These are phyloP conservation scores for Hippocampus kuda DNA, from an alignment of 2,797 vertebrate species.

Conservation along the genomic window DNA sequence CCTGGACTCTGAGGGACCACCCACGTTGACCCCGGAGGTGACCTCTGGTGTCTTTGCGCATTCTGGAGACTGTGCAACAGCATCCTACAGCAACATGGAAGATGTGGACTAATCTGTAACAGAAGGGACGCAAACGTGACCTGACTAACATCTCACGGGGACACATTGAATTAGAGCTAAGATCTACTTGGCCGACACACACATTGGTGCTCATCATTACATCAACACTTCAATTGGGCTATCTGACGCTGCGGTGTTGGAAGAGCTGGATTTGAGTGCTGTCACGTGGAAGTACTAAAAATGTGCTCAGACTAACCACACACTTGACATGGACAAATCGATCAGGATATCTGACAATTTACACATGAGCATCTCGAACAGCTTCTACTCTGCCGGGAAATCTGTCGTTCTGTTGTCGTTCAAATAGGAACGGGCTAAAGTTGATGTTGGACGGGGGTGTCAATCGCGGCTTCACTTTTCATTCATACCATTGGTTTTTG, in stretches of 20 bases:
- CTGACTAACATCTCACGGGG: background rate
- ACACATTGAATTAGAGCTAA: background rate
- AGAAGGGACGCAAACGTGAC: conserved; percentile 1
- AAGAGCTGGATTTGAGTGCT: background rate
- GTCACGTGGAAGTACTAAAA: background rate
- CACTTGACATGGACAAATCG: background rate
- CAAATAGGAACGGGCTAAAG: background rate
- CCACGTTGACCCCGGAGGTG: conserved; percentile 74
- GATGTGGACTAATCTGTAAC: conserved; percentile 79
- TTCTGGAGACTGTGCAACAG: conserved; percentile 72
- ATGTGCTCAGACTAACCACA: background rate
- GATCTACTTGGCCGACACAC: background rate
- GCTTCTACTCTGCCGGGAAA: background rate
- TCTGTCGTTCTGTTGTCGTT: background rate
- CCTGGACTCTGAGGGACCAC: conserved; percentile 77
- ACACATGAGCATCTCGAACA: background rate
- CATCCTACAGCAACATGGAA: conserved; percentile 97
- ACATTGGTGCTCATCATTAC: conserved; percentile 23
- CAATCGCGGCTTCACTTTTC: background rate
- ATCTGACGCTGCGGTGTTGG: background rate
- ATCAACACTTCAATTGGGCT: background rate
- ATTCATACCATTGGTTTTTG: background rate
- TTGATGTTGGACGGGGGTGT: background rate
- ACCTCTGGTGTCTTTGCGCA: conserved; percentile 74
- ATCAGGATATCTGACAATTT: background rate